Evolutionary conservation across 2,113 vertebrate genomes (phyloP).

Genomic region (Rhegmatorhina hoffmannsi): DNA sequence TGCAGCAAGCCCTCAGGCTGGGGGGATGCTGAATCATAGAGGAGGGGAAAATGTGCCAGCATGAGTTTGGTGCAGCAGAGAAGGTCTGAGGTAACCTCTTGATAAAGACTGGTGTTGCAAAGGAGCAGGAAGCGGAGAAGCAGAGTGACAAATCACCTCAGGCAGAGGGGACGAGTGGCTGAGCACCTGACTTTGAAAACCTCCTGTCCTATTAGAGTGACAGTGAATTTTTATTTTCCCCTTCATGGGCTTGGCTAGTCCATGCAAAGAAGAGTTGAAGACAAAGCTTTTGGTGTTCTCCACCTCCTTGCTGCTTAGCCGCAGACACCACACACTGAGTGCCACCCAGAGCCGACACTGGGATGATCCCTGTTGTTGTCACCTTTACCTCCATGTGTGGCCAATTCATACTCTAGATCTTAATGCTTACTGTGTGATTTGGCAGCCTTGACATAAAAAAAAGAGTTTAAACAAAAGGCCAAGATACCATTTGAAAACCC

Average conservation of each 20-base stretch:
- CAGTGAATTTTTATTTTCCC: background rate
- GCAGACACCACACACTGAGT: accelerated
- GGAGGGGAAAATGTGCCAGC: background rate
- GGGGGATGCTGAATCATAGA: background rate
- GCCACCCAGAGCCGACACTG: background rate
- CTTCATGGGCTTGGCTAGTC: background rate
- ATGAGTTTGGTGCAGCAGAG: background rate
- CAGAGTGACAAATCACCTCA: background rate
- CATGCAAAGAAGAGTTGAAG: background rate
- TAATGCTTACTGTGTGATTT: background rate
- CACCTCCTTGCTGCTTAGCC: background rate
- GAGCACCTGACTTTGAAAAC: background rate
- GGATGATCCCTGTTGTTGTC: background rate
- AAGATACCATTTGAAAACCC: background rate
- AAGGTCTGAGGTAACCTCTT: background rate
- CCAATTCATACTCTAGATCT: background rate
- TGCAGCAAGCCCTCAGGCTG: background rate
- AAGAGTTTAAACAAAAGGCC: background rate
- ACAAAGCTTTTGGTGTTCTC: background rate
- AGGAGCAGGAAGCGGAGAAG: background rate
- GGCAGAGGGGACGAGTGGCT: background rate
- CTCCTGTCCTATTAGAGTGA: background rate
- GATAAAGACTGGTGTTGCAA: background rate
- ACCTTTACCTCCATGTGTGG: background rate
- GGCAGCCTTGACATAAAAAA: background rate